Evolutionary conservation across 2,888 invertebrate genomes (phyloP), one percentile per base, ranked within the genome.

Genomic region (Dromius quadrimaculatus): DNA sequence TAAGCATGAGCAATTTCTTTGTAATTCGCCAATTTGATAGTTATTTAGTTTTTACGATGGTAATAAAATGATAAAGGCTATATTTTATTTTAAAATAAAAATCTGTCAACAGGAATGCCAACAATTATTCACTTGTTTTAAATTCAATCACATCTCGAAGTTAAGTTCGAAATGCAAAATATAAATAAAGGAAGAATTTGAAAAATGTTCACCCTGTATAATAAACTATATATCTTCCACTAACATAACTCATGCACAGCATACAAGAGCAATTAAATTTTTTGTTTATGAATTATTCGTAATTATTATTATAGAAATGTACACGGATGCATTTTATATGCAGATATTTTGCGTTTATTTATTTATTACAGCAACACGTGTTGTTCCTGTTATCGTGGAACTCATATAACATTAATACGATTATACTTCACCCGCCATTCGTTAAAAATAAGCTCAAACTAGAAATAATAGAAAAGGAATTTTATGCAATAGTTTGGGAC

Each of bases 251-350:
- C 63, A 41, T 41, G 43, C 43, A 11, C 23, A 62, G 13, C 62
- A 63, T 41, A 45, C 43, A 45, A 45, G 17, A 64, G 64, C 36
- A 47, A 64, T 64, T 64, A 59, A 68, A 13, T 43, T 59, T 64
- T 64, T 57, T 68, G 68, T 59, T 68, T 68, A 68, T 68, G 59
- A 57, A 57, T 57, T 45, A 68, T 59, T 68, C 28, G 41, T 32
- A 68, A 68, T 68, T 68, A 68, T 59, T 68, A 68, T 68, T 59
- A 68, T 68, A 68, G 59, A 65, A 36, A 68, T 68, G 68, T 59
- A 65, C 54, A 23, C 68, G 57, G 68, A 68, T 68, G 68, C 68
- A 68, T 68, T 68, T 68, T 59, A 68, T 68, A 68, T 68, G 68
- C 68, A 59, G 59, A 68, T 68, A 68, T 68, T 68, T 68, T 32